Percentiles rank a stretch among this genome's conserved stretches.
phyloP scores from a whole-genome alignment of 2,113 vertebrate species.

The Sus scrofa region DNA sequence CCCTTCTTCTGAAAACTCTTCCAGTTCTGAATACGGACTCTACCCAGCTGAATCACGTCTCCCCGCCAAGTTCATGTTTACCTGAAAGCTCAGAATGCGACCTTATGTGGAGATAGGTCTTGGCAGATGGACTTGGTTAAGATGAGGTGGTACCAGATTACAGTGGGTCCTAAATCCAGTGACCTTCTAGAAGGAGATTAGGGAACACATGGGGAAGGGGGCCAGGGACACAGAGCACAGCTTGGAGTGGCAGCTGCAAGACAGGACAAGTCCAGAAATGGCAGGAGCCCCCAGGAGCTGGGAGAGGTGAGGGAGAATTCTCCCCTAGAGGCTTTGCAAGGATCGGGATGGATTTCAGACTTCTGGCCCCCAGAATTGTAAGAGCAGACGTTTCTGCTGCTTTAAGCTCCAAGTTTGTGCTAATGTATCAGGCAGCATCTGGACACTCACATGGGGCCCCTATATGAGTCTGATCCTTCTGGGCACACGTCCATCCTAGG shows the following conservation, averaged over 20 bases:
- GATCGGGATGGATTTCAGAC: background rate
- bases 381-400: background rate
- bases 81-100: background rate
- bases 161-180: background rate
- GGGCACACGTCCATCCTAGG: background rate
- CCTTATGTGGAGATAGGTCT: background rate
- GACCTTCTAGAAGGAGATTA: background rate
- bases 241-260: background rate
- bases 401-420: background rate
- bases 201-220: background rate
- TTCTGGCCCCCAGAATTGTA: background rate
- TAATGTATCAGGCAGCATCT: background rate
- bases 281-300: background rate
- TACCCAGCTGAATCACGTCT: background rate
- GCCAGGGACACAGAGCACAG: background rate
- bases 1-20: background rate
- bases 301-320: background rate
- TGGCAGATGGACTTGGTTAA: background rate
- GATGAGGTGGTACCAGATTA: background rate
- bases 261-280: background rate
- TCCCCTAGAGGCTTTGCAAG: background rate
- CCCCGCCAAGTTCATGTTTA: background rate
- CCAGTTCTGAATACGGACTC: background rate
- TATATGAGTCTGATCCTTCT: accelerated
- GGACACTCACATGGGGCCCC: too few species aligned